Percentiles rank a stretch among this genome's conserved stretches.
Evolutionary conservation across 2,797 vertebrate genomes (phyloP).

Genomic region (Poecilia gillii): DNA sequence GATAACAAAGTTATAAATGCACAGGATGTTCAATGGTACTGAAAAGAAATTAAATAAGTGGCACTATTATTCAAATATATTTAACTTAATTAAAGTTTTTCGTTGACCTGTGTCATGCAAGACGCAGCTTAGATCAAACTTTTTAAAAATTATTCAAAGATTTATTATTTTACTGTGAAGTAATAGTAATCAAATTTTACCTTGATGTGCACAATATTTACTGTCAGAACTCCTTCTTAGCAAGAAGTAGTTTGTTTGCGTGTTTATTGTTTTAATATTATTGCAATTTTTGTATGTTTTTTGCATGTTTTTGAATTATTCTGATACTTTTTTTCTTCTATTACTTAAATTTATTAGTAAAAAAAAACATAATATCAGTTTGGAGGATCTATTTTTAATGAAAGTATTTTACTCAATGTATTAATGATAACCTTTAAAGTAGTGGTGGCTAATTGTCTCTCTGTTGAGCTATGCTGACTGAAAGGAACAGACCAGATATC

Average conservation of each 20-base stretch:
- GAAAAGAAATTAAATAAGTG: no score
- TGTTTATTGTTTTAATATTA: neutral
- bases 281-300: neutral
- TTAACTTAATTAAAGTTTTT: neutral
- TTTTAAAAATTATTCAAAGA: neutral
- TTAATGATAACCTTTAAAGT: neutral
- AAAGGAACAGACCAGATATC: neutral
- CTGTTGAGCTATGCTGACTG: neutral
- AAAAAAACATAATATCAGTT: neutral
- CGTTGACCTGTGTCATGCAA: neutral
- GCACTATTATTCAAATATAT: neutral
- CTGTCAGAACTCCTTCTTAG: neutral
- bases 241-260: neutral
- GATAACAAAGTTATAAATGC: no score
- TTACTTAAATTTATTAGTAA: neutral
- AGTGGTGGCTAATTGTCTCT: neutral
- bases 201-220: neutral
- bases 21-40: no score
- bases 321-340: neutral
- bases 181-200: neutral
- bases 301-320: neutral
- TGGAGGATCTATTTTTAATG: neutral
- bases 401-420: neutral
- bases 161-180: neutral
- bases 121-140: neutral